Conservation (phyloP, 2,113 vertebrate genomes). For the Urocitellus parryii region DNA sequence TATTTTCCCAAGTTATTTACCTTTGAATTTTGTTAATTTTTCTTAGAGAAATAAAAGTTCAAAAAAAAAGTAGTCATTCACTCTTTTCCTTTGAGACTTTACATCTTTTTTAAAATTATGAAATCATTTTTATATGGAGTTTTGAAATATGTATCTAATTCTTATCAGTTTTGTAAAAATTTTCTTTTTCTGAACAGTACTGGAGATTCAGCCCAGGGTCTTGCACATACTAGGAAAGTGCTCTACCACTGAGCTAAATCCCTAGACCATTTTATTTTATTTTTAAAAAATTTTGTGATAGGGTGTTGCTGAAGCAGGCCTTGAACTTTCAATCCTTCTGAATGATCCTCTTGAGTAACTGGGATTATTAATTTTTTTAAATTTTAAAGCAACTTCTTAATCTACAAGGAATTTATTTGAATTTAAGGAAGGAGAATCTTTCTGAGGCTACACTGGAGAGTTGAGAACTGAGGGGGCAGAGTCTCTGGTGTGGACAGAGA, state of each 20-base stretch:
- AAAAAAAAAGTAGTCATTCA: not conserved
- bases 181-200: not conserved
- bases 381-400: not conserved
- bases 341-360: not conserved
- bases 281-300: not conserved
- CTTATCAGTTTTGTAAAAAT: not conserved
- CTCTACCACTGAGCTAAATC: not conserved
- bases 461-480: not conserved
- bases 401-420: not conserved
- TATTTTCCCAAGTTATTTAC: not conserved
- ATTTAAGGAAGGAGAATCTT: not conserved
- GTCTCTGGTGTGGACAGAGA: not conserved
- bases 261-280: too few relatives aligned
- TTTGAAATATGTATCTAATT: not conserved
- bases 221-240: not conserved
- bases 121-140: not conserved
- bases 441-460: not conserved
- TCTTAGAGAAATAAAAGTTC: not conserved
- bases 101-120: not conserved
- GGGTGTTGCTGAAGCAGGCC: not conserved
- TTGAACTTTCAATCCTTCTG: not conserved
- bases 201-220: not conserved
- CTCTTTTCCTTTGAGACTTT: conserved; percentile 18
- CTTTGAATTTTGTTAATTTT: conserved; percentile 14
- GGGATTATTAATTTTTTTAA: not conserved